Evolutionary conservation across 2,888 invertebrate species (phyloP).

Genomic region (Epistrophella euchroma): DNA sequence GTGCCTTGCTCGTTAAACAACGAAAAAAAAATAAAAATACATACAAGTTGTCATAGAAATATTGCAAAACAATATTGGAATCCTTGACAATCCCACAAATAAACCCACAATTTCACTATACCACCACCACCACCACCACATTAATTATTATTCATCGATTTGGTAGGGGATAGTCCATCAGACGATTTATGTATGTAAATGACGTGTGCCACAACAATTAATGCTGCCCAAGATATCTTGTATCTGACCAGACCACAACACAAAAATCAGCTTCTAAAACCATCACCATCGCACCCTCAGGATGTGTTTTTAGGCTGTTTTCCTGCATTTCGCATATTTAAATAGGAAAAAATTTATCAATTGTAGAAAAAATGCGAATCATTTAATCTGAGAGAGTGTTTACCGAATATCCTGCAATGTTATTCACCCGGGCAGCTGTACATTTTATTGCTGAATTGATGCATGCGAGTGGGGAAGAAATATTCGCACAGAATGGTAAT

Average conservation of each 20-base stretch:
- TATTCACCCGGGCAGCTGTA: constrained; percentile 62
- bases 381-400: constrained; percentile 58
- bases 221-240: constrained; percentile 64
- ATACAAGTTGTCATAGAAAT: constrained; percentile 63
- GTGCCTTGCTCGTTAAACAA: constrained; percentile 39
- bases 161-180: constrained; percentile 46
- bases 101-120: constrained; percentile 35
- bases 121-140: constrained; percentile 41
- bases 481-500: constrained; percentile 65
- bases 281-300: constrained; percentile 42
- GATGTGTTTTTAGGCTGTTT: constrained; percentile 20
- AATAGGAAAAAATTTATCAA: constrained; percentile 66
- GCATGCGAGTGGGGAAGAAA: constrained; percentile 53
- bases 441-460: constrained; percentile 73
- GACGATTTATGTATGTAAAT: constrained; percentile 71
- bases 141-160: constrained; percentile 70
- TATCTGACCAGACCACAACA: constrained; percentile 43
- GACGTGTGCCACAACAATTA: constrained; percentile 75
- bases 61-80: constrained; percentile 61
- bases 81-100: constrained; percentile 72
- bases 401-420: constrained; percentile 70
- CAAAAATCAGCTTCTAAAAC: constrained; percentile 36
- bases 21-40: constrained; percentile 10
- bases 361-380: constrained; percentile 41
- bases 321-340: constrained; percentile 45